Base-by-base conservation (phyloP, 1,140 invertebrate genomes). In the Oppia nitens region DNA sequence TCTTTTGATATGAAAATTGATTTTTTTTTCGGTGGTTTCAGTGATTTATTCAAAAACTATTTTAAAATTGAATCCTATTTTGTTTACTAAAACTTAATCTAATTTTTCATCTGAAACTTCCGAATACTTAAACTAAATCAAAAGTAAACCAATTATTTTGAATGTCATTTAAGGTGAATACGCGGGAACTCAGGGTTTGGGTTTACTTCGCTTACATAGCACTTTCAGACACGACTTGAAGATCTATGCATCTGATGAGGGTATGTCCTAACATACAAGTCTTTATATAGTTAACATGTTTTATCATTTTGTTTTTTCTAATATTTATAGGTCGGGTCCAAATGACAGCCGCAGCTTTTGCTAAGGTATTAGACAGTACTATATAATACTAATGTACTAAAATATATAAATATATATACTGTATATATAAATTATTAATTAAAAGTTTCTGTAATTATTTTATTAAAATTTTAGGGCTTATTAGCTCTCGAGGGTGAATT, bases 341-440 rank as follows among this genome's bases (percentile, higher is more conserved):
- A 74, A 98, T 98, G 93, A 99, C 95, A 0, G 95, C 95, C 0
- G 95, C 95, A 14, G 95, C 95, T 12, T 99, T 99, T 74, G 92
- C 95, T 1, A 99, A 98, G 75, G 94, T 78, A 59, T 50, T 56
- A 17, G 21, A 29, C 14, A 28, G 17, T 26, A 23, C 17, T 12
- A n/a, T 9, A 56, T 24, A n/a, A 60, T 60, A 9, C 47, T 60
- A 58, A 40, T 24, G n/a, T 47, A 24, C 51, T 55, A 48, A 48
- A 55, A 28, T 20, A 6, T 57, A n/a, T 57, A n/a, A n/a, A 11
- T 12, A 11, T 11, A 12, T 52, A 26, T 52, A 52, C 11, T 26
- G 50, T 20, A 12, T 21, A 52, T n/a, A n/a, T n/a, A n/a, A n/a
- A n/a, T n/a, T n/a, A n/a, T n/a, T n/a, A n/a, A n/a, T n/a, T n/a